These are phyloP conservation scores for Parambassis ranga DNA, from an alignment of 2,797 vertebrate genomes.

Conservation along the genomic window DNA sequence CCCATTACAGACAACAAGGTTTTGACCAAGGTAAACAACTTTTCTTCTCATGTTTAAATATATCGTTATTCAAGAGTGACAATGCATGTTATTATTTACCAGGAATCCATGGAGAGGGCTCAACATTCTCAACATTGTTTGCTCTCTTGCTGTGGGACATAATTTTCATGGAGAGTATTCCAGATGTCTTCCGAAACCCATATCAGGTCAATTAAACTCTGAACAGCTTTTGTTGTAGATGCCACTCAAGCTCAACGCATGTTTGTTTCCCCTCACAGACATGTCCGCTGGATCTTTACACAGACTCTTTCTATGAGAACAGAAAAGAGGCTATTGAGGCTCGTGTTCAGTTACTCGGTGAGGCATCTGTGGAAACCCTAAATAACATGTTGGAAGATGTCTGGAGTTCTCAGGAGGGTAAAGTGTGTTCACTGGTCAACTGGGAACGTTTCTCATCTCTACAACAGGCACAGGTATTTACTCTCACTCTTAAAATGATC, in stretches of 20 bases:
- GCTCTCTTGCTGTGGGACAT: slow-evolving; percentile 93
- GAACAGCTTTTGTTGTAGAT: neutral
- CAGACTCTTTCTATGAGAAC: slow-evolving; percentile 91
- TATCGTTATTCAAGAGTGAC: neutral
- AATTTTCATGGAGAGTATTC: slow-evolving; percentile 89
- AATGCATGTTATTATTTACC: neutral
- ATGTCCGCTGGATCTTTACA: slow-evolving; percentile 90
- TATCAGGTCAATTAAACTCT: slow-evolving; percentile 86
- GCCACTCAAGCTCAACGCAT: neutral
- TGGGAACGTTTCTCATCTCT: slow-evolving; percentile 90
- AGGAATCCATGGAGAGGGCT: slow-evolving; percentile 97
- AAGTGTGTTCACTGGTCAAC: slow-evolving; percentile 82
- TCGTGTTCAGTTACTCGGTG: slow-evolving; percentile 79
- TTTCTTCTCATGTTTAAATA: neutral
- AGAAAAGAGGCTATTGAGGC: slow-evolving; percentile 81
- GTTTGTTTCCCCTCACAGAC: slow-evolving; percentile 72
- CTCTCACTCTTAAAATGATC: neutral
- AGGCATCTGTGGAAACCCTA: slow-evolving; percentile 79
- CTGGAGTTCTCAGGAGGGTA: slow-evolving; percentile 83
- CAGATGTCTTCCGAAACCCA: slow-evolving; percentile 90
- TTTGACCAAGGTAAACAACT: slow-evolving; percentile 89
- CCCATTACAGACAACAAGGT: slow-evolving; percentile 86
- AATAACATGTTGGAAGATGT: slow-evolving; percentile 76
- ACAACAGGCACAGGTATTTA: slow-evolving; percentile 77
- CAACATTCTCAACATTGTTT: slow-evolving; percentile 90